Percentiles rank a stretch among this genome's conserved stretches.
phyloP scores from a whole-genome alignment of 2,113 vertebrate species.

The Mastomys coucha region DNA sequence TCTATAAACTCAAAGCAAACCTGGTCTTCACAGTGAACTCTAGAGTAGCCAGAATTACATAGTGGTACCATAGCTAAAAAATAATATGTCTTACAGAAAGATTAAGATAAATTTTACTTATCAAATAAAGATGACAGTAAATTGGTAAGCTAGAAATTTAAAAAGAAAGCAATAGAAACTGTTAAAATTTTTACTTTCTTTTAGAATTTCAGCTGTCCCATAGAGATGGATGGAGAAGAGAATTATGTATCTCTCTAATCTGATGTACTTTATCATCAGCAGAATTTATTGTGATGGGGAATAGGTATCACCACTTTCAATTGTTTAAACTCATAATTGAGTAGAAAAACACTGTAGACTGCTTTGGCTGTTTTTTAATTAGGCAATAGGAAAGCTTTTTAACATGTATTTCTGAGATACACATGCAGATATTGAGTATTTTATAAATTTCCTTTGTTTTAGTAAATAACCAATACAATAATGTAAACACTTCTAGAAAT shows the following conservation, averaged over 20 bases:
- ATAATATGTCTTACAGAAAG: background rate
- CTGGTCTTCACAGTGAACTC: background rate
- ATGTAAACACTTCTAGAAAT: slow-evolving; percentile 7
- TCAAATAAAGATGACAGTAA: background rate
- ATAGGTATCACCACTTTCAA: slow-evolving; percentile 35
- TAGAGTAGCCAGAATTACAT: background rate
- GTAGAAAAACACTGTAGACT: slow-evolving; percentile 5
- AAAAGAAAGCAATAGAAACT: background rate
- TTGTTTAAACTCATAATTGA: slow-evolving; percentile 18
- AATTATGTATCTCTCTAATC: slow-evolving; percentile 20
- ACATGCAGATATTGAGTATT: slow-evolving; percentile 20
- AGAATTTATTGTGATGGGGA: background rate
- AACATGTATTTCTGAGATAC: slow-evolving; percentile 28
- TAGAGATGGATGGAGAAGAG: background rate
- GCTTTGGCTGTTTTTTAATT: slow-evolving; percentile 48
- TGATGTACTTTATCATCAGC: slow-evolving; percentile 10
- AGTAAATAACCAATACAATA: slow-evolving; percentile 39
- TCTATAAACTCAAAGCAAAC: background rate
- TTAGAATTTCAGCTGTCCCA: background rate
- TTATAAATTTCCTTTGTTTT: slow-evolving; percentile 37
- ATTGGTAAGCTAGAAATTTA: slow-evolving; percentile 37
- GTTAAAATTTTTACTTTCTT: background rate
- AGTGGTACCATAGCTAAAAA: background rate
- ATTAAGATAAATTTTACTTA: background rate
- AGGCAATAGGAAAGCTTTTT: background rate